Percentiles rank a stretch among this genome's conserved stretches.
These are phyloP conservation scores for Eulemur macaco DNA, from an alignment of 2,113 vertebrate genomes.

Conservation along the genomic window DNA sequence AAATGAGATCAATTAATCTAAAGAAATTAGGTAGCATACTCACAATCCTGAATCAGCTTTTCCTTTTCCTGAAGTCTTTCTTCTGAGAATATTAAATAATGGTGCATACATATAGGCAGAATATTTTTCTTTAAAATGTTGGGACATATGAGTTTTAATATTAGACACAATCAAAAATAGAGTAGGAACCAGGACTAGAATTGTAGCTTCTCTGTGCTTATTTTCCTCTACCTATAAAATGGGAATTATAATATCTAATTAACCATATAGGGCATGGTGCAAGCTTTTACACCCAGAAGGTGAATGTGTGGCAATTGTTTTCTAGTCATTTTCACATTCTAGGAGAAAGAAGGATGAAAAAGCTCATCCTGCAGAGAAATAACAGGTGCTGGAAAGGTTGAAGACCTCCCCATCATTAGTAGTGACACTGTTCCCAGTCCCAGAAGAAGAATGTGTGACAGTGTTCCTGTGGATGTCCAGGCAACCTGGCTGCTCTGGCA, in stretches of 20 bases:
- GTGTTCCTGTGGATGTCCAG: background rate
- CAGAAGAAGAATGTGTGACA: background rate
- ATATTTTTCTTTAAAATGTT: conserved; percentile 12
- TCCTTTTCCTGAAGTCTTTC: background rate
- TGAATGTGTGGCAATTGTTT: background rate
- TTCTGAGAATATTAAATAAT: background rate
- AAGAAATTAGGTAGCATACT: background rate
- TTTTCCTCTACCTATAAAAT: background rate
- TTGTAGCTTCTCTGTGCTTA: background rate
- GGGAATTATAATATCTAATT: background rate
- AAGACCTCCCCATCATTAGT: background rate
- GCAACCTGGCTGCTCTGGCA: background rate
- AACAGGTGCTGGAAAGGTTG: background rate
- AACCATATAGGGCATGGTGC: background rate
- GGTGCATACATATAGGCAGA: background rate
- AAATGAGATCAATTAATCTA: background rate
- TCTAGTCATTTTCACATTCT: background rate
- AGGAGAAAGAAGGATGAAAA: background rate
- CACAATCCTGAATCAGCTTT: background rate
- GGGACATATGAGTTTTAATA: background rate
- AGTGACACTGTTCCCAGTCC: background rate
- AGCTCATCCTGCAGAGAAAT: background rate
- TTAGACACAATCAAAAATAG: background rate
- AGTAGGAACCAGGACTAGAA: background rate
- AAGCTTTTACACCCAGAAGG: background rate